These are phyloP conservation scores for Plemyria rubiginata DNA, from an alignment of 2,888 invertebrate genomes.

Conservation along the genomic window DNA sequence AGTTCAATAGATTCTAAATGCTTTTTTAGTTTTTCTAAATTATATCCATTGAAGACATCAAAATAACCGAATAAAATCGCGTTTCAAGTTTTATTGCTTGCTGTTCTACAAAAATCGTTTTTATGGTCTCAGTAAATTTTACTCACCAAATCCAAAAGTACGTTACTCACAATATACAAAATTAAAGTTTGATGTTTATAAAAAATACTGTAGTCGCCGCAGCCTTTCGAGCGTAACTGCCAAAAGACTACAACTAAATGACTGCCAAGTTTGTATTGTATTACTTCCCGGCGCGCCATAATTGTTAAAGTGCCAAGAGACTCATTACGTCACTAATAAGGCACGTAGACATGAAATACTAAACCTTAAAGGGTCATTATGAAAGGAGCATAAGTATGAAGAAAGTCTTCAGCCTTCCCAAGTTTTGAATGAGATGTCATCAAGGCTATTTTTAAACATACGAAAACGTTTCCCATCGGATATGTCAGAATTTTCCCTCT, in stretches of 20 bases:
- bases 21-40: background rate
- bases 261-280: slow-evolving; percentile 20
- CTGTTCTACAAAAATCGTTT: background rate
- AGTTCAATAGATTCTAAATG: background rate
- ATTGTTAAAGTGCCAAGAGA: slow-evolving; percentile 19
- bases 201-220: slow-evolving; percentile 9
- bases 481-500: too few species aligned
- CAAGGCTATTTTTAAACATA: too few species aligned
- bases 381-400: background rate
- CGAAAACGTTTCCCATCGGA: too few species aligned
- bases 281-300: slow-evolving; percentile 15
- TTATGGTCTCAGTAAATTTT: background rate
- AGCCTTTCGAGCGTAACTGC: slow-evolving; percentile 25
- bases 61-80: background rate
- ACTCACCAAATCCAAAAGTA: slow-evolving; percentile 15
- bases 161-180: slow-evolving; percentile 6
- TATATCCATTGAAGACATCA: background rate
- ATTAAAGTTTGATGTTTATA: background rate
- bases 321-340: slow-evolving; percentile 13
- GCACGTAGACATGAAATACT: slow-evolving; percentile 4
- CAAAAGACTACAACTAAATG: slow-evolving; percentile 19
- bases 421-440: too few species aligned
- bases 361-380: background rate
- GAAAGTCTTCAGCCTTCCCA: background rate
- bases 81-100: background rate